phyloP scores from a whole-genome alignment of 2,888 invertebrate genomes.

The Chloroclysta siterata region DNA sequence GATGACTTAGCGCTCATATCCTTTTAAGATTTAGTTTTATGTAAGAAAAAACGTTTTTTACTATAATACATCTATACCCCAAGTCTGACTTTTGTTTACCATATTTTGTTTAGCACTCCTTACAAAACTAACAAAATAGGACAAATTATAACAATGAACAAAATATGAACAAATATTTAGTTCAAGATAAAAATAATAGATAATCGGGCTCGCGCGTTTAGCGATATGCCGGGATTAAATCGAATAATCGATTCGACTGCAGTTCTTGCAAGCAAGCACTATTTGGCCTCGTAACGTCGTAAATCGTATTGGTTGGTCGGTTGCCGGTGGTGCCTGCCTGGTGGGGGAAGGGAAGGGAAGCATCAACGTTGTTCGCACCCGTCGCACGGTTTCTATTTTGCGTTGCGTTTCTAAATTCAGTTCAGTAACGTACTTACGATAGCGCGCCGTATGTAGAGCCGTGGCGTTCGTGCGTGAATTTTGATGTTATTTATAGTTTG shows the following conservation, averaged over 20 bases:
- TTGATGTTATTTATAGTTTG: slow-evolving; percentile 68
- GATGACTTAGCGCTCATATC: no score
- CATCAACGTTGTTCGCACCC: slow-evolving; percentile 69
- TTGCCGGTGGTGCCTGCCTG: slow-evolving; percentile 34
- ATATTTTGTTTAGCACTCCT: no score
- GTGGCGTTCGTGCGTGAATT: slow-evolving; percentile 71
- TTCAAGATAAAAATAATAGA: no score
- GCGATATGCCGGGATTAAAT: slow-evolving; percentile 9
- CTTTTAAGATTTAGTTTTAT: no score
- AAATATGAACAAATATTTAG: no score
- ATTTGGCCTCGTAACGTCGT: slow-evolving; percentile 71
- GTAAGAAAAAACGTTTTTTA: no score
- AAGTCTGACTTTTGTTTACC: no score
- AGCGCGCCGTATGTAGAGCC: slow-evolving; percentile 67
- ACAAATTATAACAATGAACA: no score
- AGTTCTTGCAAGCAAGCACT: slow-evolving; percentile 66
- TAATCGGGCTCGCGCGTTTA: neutral
- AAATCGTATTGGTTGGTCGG: neutral
- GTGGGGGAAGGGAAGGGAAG: slow-evolving; percentile 75
- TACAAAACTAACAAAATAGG: no score
- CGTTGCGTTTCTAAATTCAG: slow-evolving; percentile 67
- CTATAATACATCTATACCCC: no score
- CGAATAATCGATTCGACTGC: slow-evolving; percentile 62
- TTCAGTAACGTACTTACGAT: slow-evolving; percentile 68
- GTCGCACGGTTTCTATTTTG: slow-evolving; percentile 81